phyloP scores from a whole-genome alignment of 2,888 invertebrate genomes.

The Agrochola lota region DNA sequence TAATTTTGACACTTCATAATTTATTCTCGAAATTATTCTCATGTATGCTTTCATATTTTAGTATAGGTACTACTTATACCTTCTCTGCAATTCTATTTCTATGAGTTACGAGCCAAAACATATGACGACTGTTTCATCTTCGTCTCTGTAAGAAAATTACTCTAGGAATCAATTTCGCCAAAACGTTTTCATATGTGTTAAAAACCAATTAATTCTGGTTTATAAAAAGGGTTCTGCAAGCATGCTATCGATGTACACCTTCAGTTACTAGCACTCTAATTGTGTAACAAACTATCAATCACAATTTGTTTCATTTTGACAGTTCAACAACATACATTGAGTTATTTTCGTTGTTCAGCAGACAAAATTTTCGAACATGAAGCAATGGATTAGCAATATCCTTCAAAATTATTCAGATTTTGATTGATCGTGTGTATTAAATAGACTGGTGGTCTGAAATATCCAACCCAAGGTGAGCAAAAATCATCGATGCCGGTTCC shows the following conservation, averaged over 20 bases:
- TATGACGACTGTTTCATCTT: neutral
- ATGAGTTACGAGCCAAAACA: neutral
- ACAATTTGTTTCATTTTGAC: too few relatives aligned
- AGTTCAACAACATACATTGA: too few relatives aligned
- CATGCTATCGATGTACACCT: neutral
- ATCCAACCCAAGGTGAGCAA: neutral
- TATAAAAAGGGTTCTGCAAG: neutral
- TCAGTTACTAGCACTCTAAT: neutral
- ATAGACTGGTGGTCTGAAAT: neutral
- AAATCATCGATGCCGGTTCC: neutral
- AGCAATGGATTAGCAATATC: too few relatives aligned
- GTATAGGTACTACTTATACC: neutral
- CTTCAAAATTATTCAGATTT: too few relatives aligned
- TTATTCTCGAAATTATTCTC: neutral
- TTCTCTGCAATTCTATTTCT: neutral
- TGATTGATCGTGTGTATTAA: too few relatives aligned
- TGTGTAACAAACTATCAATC: too few relatives aligned
- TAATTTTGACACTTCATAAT: conserved; percentile 9
- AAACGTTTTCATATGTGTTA: neutral
- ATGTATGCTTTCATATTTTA: neutral
- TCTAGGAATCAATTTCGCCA: neutral
- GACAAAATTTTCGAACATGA: too few relatives aligned
- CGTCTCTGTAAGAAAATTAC: neutral
- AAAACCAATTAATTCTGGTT: neutral
- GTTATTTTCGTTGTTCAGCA: too few relatives aligned